A percentile compares a stretch with the other conserved stretches of the same genome.
These are phyloP conservation scores for Synergus laeviventris DNA, from an alignment of 2,888 invertebrate genomes.

Conservation along the genomic window DNA sequence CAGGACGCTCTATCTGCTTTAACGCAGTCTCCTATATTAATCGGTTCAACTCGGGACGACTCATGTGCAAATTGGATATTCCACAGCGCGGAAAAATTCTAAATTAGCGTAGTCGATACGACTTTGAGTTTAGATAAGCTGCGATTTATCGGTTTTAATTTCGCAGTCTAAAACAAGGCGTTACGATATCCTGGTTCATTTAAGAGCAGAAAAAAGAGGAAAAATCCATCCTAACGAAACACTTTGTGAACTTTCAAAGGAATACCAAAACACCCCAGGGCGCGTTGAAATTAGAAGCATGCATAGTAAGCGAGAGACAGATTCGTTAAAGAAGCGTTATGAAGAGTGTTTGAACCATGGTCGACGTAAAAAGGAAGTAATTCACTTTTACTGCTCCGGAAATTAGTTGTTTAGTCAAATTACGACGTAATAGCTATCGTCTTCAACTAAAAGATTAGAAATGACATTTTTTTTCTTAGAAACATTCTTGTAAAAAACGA, in stretches of 20 bases:
- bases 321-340: constrained; percentile 39
- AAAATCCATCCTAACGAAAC: constrained; percentile 1
- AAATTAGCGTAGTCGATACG: constrained; percentile 23
- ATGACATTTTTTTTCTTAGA: background rate
- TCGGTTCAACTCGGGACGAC: constrained; percentile 18
- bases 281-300: constrained; percentile 34
- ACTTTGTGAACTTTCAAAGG: constrained; percentile 32
- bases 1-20: background rate
- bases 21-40: constrained; percentile 14
- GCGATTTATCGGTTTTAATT: constrained; percentile 11
- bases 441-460: background rate
- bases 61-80: constrained; percentile 30
- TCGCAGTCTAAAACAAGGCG: background rate
- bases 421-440: background rate
- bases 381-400: constrained; percentile 21
- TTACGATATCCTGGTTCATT: constrained; percentile 6
- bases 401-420: constrained; percentile 19
- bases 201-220: background rate
- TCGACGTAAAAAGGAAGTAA: constrained; percentile 16
- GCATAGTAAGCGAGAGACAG: constrained; percentile 41
- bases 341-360: constrained; percentile 12
- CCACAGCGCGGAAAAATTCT: constrained; percentile 12
- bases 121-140: constrained; percentile 15
- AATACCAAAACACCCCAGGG: constrained; percentile 20
- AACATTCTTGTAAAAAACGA: background rate